Evolutionary conservation across 2,888 invertebrate genomes (phyloP).

Genomic region (Meteorus colon): DNA sequence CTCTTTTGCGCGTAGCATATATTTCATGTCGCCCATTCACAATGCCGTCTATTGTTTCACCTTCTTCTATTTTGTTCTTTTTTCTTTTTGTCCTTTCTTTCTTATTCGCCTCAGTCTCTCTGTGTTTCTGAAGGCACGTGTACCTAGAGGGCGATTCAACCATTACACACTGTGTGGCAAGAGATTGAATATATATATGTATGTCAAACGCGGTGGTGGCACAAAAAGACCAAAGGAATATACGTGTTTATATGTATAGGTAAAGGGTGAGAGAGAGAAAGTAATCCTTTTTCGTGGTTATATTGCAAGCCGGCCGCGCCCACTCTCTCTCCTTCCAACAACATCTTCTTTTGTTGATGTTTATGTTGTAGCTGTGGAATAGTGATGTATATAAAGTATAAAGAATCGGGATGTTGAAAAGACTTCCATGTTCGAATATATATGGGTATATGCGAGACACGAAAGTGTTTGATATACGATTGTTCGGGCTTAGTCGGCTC

Average conservation of each 20-base stretch:
- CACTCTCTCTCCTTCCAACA: neutral
- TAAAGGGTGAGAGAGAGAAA: slow-evolving; percentile 35
- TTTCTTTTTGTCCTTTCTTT: neutral
- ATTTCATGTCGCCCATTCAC: slow-evolving; percentile 58
- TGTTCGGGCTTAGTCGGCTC: slow-evolving; percentile 19
- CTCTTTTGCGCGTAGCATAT: slow-evolving; percentile 60
- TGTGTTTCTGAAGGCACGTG: slow-evolving; percentile 34
- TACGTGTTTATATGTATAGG: neutral
- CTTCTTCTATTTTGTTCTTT: slow-evolving; percentile 36
- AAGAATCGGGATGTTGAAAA: slow-evolving; percentile 29
- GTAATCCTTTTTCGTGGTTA: slow-evolving; percentile 59
- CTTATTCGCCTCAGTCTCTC: slow-evolving; percentile 8
- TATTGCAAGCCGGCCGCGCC: slow-evolving; percentile 50
- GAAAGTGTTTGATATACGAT: slow-evolving; percentile 20
- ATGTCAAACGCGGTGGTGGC: slow-evolving; percentile 17
- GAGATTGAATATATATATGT: slow-evolving; percentile 14
- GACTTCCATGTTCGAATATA: slow-evolving; percentile 21
- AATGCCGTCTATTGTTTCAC: slow-evolving; percentile 65
- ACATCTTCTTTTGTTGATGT: slow-evolving; percentile 40
- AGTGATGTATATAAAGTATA: slow-evolving; percentile 23
- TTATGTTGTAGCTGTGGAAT: slow-evolving; percentile 7
- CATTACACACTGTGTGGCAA: slow-evolving; percentile 31
- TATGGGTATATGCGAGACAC: neutral
- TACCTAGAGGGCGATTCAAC: slow-evolving; percentile 31
- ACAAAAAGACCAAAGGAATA: slow-evolving; percentile 29